Evolutionary conservation across 1,140 invertebrate genomes (phyloP).

Genomic region (Bombus turneri): DNA sequence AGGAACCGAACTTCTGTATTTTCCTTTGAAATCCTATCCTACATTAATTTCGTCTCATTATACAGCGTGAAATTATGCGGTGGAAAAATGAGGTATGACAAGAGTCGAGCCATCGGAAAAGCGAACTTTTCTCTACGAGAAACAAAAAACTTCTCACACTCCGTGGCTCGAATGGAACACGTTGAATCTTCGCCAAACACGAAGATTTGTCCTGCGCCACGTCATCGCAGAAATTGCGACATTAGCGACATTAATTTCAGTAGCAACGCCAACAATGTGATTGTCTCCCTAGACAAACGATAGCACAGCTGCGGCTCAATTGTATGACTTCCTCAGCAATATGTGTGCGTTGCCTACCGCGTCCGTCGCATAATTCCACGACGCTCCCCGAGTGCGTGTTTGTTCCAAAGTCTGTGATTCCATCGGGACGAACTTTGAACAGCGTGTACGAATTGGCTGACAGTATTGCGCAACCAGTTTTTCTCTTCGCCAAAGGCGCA

Average conservation of each 20-base stretch:
- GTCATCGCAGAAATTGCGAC: not conserved
- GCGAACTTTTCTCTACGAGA: too few species aligned
- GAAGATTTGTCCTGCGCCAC: not conserved
- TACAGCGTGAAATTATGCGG: too few species aligned
- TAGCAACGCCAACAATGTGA: not conserved
- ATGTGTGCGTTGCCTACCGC: slow-evolving; percentile 10
- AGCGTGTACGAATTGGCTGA: slow-evolving; percentile 9
- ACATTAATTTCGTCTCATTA: too few species aligned
- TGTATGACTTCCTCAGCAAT: slow-evolving; percentile 11
- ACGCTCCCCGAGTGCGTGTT: slow-evolving; percentile 26
- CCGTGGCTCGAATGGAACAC: too few species aligned
- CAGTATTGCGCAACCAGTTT: not conserved
- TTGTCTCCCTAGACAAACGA: slow-evolving; percentile 26
- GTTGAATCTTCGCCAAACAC: not conserved
- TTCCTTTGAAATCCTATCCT: too few species aligned
- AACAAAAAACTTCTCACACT: too few species aligned
- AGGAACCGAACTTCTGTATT: too few species aligned
- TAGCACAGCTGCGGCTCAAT: slow-evolving; percentile 13
- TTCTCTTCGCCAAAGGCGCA: not conserved
- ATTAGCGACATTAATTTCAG: slow-evolving; percentile 33
- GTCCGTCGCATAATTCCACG: slow-evolving; percentile 14
- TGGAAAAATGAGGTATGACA: too few species aligned
- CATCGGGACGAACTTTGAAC: slow-evolving; percentile 16
- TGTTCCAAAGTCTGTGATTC: not conserved
- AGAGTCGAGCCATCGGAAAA: too few species aligned